Evolutionary conservation across 2,888 invertebrate species (phyloP), one percentile per base, ranked within the genome.

Genomic region (Hipparchia semele): DNA sequence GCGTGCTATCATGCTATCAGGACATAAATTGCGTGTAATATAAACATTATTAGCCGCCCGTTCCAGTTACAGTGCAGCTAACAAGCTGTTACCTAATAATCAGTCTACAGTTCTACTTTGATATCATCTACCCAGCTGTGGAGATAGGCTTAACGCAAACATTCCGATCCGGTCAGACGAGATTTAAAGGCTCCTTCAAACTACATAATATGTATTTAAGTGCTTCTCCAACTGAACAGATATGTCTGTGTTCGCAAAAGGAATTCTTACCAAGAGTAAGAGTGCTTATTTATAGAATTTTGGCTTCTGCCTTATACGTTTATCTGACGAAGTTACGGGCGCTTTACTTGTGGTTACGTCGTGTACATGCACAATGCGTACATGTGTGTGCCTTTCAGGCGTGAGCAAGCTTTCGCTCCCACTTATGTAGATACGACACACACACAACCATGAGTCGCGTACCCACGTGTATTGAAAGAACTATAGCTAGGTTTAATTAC

Each of bases 81-180:
- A 70, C 72, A 75, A 68, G 60, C 62, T 73, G 78, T 73, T 75
- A 75, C 70, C 71, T 75, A 77, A 79, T 77, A 80, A 72, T 78
- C 78, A 79, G 79, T 79, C 70, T 75, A 68, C 59, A 70, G 64
- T 77, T 78, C 71, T 75, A 69, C 61, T 65, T 68, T 76, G 78
- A 78, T 79, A 76, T 77, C 71, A 75, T 75, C 77, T 71, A 69
- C 66, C 64, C 73, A 70, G 77, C 73, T 75, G 75, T 51, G 60
- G 54, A 59, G 68, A 61, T 69, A 61, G 51, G 51, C 69, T 51
- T 53, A 39, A 59, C 59, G 68, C 59, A 60, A 69, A 61, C 53
- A 33, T 69, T 53, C 51, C 61, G n/a, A 69, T 53, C 69, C 53
- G 51, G 60, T 61, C 60, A 53, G 69, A 69, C 33, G 65, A 53